Conservation (phyloP, 2,113 vertebrate species). For the Gavia stellata region DNA sequence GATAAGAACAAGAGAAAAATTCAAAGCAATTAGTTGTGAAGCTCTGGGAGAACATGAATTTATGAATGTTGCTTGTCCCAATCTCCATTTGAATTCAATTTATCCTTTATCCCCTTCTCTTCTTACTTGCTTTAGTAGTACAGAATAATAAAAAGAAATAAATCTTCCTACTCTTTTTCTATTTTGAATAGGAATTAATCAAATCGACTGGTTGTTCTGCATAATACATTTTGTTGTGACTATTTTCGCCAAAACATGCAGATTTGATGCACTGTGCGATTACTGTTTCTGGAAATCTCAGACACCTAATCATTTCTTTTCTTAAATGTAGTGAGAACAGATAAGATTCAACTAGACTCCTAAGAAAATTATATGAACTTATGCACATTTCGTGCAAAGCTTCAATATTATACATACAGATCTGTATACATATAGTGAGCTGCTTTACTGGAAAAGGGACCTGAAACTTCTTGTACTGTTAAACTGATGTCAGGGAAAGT, state of each 20-base stretch:
- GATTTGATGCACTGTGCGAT: constrained; percentile 37
- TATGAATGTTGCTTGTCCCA: constrained; percentile 32
- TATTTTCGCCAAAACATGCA: neutral
- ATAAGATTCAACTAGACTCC: neutral
- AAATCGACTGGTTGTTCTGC: neutral
- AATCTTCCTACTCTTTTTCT: constrained; percentile 24
- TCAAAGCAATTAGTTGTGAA: constrained; percentile 30
- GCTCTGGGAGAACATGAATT: constrained; percentile 14
- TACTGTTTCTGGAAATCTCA: constrained; percentile 4
- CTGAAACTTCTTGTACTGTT: neutral
- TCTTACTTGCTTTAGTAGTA: constrained; percentile 17
- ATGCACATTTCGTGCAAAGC: neutral
- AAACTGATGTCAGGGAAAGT: neutral
- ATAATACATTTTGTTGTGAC: constrained; percentile 39
- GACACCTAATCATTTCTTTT: neutral
- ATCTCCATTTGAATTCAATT: constrained; percentile 31
- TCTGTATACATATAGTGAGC: neutral
- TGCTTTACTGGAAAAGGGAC: neutral
- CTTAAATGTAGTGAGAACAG: neutral
- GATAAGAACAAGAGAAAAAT: constrained; percentile 7
- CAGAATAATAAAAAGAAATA: constrained; percentile 50
- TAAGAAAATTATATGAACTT: neutral
- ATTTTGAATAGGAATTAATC: constrained; percentile 50
- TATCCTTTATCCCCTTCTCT: constrained; percentile 23
- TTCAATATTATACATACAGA: neutral